A percentile compares a stretch with the other conserved stretches of the same genome.
Evolutionary conservation across 1,140 invertebrate genomes (phyloP).

Genomic region (Drosophila equinoxialis): DNA sequence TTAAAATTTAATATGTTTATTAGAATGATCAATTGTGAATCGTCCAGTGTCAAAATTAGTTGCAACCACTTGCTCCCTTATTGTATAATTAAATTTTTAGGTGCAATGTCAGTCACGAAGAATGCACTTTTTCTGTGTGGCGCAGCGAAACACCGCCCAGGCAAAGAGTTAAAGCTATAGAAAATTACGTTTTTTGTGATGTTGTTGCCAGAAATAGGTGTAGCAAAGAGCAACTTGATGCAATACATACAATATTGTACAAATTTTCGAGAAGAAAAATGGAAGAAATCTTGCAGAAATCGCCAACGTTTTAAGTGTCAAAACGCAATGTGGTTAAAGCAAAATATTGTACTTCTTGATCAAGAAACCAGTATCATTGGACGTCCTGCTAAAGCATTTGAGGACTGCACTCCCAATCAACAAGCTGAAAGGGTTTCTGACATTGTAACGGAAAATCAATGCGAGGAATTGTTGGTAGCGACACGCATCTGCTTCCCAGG

Average conservation of each 20-base stretch:
- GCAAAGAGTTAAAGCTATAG: too few relatives aligned
- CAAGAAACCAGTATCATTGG: conserved; percentile 6
- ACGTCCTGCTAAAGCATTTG: conserved; percentile 5
- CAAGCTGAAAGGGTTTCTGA: conserved; percentile 4
- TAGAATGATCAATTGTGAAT: too few relatives aligned
- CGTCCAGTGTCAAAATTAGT: conserved; percentile 2
- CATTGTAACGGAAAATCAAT: conserved; percentile 2
- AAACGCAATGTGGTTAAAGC: too few relatives aligned
- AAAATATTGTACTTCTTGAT: conserved; percentile 2
- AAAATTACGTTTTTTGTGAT: too few relatives aligned
- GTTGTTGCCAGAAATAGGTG: background rate
- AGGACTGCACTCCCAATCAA: conserved; percentile 4
- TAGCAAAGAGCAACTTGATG: conserved; percentile 4
- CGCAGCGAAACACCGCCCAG: too few relatives aligned
- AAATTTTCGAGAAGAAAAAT: conserved; percentile 4
- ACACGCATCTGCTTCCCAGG: conserved; percentile 1
- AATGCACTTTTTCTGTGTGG: background rate
- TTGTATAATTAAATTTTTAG: background rate
- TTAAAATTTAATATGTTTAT: too few relatives aligned
- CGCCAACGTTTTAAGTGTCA: too few relatives aligned
- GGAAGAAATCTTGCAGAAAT: background rate
- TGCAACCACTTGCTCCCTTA: conserved; percentile 1
- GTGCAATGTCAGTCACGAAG: conserved; percentile 1
- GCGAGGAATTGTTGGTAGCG: conserved; percentile 11
- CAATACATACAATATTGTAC: conserved; percentile 5